A percentile compares a stretch with the other conserved stretches of the same genome.
These are phyloP conservation scores for Phoxinus dragarum DNA, from an alignment of 2,797 vertebrate genomes.

Conservation along the genomic window DNA sequence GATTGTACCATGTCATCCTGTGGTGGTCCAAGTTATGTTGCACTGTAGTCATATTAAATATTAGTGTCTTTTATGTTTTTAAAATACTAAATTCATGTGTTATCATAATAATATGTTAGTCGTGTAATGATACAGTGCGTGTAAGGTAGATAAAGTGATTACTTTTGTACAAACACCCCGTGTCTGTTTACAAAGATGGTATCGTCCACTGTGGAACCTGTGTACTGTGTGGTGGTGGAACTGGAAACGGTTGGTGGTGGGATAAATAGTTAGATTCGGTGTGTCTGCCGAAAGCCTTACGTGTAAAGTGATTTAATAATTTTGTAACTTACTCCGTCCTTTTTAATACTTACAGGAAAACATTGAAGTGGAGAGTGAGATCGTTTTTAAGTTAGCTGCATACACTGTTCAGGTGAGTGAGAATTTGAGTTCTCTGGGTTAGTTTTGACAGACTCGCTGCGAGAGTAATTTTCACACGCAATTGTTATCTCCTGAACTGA, in stretches of 20 bases:
- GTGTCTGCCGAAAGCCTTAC: no score
- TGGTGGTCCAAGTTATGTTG: neutral
- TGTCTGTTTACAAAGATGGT: slow-evolving; percentile 73
- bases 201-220: slow-evolving; percentile 78
- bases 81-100: neutral
- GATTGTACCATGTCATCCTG: slow-evolving; percentile 73
- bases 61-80: neutral
- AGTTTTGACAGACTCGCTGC: slow-evolving; percentile 38
- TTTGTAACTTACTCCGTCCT: slow-evolving; percentile 25
- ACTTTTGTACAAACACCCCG: neutral
- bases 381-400: slow-evolving; percentile 92
- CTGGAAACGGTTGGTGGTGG: slow-evolving; percentile 51
- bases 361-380: slow-evolving; percentile 90
- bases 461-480: slow-evolving; percentile 26
- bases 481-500: slow-evolving; percentile 55
- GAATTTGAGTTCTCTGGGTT: neutral
- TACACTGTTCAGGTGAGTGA: slow-evolving; percentile 92
- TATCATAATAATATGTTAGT: accelerated
- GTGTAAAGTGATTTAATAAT: no score
- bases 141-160: neutral
- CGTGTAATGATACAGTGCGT: neutral
- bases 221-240: slow-evolving; percentile 70
- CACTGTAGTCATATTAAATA: neutral
- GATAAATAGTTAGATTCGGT: slow-evolving; percentile 33
- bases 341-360: slow-evolving; percentile 80